Percentiles rank a stretch among this genome's conserved stretches.
phyloP scores from a whole-genome alignment of 2,888 invertebrate genomes.

The Pristionchus entomophagus region DNA sequence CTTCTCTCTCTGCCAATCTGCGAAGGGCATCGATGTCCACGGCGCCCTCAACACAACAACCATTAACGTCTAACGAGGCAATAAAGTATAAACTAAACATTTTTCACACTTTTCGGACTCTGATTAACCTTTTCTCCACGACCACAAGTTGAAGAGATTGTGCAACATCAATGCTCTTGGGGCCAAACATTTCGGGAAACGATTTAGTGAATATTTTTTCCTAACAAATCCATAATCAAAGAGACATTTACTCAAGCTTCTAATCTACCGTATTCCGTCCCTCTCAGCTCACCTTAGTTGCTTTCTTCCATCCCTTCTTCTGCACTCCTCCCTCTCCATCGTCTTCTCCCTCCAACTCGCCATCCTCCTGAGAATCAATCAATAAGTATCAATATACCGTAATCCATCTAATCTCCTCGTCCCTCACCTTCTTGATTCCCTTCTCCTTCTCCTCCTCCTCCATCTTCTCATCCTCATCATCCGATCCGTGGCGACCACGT shows the following conservation, averaged over 20 bases:
- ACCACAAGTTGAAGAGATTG: no score
- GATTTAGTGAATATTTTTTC: background rate
- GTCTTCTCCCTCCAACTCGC: slow-evolving; percentile 50
- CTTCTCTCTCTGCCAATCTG: slow-evolving; percentile 49
- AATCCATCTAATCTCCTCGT: background rate
- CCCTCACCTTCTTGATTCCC: slow-evolving; percentile 42
- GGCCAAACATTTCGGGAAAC: no score
- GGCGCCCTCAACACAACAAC: slow-evolving; percentile 16
- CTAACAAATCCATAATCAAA: background rate
- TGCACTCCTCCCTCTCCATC: slow-evolving; percentile 52
- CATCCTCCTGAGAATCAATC: slow-evolving; percentile 36
- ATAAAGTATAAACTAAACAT: no score
- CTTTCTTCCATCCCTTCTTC: slow-evolving; percentile 57
- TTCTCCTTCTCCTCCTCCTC: slow-evolving; percentile 48
- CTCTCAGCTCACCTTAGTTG: background rate
- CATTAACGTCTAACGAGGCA: no score
- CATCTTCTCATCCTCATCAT: slow-evolving; percentile 50
- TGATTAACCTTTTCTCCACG: no score
- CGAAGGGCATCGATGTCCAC: slow-evolving; percentile 61
- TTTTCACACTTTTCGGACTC: no score
- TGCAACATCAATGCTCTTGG: no score
- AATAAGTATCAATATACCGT: background rate
- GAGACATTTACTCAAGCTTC: background rate
- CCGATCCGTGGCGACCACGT: slow-evolving; percentile 47
- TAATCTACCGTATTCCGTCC: background rate